These are phyloP conservation scores for Dermolepida albohirtum DNA, from an alignment of 2,888 invertebrate species.

Conservation along the genomic window DNA sequence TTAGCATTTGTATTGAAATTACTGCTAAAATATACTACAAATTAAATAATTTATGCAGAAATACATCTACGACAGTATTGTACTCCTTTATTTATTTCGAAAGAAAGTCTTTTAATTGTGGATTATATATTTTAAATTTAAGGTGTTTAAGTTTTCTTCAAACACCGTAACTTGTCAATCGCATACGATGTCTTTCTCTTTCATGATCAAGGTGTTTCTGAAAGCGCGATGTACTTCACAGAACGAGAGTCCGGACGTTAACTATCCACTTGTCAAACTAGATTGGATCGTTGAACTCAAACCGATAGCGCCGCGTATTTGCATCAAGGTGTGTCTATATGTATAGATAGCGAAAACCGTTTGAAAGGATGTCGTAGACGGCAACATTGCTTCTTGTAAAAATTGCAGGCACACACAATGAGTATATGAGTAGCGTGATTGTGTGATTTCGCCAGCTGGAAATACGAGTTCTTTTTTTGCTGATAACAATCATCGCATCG, in stretches of 20 bases:
- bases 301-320: conserved; percentile 47
- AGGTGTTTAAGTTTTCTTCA: too few relatives aligned
- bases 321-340: conserved; percentile 32
- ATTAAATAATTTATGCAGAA: too few relatives aligned
- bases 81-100: too few relatives aligned
- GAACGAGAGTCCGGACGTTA: conserved; percentile 26
- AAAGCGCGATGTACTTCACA: neutral
- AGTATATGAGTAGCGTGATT: neutral
- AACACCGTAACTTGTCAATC: neutral
- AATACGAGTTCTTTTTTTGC: neutral
- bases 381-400: conserved; percentile 2
- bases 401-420: neutral
- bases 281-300: conserved; percentile 49
- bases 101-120: too few relatives aligned
- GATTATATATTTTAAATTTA: too few relatives aligned
- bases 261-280: conserved; percentile 47
- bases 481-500: conserved; percentile 12
- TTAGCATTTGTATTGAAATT: too few relatives aligned
- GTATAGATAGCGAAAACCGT: neutral
- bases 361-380: conserved; percentile 4
- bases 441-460: conserved; percentile 2
- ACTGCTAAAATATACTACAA: too few relatives aligned
- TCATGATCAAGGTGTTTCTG: conserved; percentile 4
- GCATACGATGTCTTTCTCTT: neutral
- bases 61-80: too few relatives aligned